A percentile compares a stretch with the other conserved stretches of the same genome.
Conservation (phyloP, 2,888 invertebrate species). For the Machimus rusticus region DNA sequence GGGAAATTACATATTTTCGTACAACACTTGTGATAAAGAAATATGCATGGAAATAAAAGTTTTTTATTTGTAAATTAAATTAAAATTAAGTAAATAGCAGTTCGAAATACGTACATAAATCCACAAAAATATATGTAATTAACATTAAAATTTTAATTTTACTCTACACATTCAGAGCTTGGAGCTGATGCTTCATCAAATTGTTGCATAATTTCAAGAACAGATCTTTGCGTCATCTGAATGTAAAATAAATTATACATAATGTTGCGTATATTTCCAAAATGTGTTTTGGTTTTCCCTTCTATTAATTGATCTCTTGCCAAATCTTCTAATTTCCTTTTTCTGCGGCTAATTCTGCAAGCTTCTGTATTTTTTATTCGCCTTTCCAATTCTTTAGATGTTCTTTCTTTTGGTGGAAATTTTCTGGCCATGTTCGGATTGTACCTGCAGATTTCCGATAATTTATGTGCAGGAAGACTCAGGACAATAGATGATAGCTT, state of each 20-base stretch:
- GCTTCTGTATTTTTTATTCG: slow-evolving; percentile 31
- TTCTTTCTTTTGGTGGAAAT: slow-evolving; percentile 3
- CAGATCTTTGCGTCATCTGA: not conserved
- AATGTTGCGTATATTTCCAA: not conserved
- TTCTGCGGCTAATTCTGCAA: slow-evolving; percentile 13
- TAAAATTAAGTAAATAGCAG: not conserved
- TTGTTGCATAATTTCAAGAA: not conserved
- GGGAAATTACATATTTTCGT: no score
- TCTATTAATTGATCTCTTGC: slow-evolving; percentile 13
- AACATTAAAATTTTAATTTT: not conserved
- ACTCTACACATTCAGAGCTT: not conserved
- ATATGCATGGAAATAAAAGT: not conserved
- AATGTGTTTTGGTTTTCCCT: not conserved
- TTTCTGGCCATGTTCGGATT: slow-evolving; percentile 28
- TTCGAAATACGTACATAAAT: not conserved
- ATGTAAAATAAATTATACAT: not conserved
- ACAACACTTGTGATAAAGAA: no score
- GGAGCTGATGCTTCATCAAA: not conserved
- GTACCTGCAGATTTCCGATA: slow-evolving; percentile 29
- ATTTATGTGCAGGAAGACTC: not conserved
- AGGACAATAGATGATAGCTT: not conserved
- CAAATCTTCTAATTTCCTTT: slow-evolving; percentile 11
- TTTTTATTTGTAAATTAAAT: not conserved
- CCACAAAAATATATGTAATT: not conserved
- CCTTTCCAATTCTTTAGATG: slow-evolving; percentile 8